These are phyloP conservation scores for Cephus rjabovi DNA, from an alignment of 2,888 invertebrate species.

Conservation along the genomic window DNA sequence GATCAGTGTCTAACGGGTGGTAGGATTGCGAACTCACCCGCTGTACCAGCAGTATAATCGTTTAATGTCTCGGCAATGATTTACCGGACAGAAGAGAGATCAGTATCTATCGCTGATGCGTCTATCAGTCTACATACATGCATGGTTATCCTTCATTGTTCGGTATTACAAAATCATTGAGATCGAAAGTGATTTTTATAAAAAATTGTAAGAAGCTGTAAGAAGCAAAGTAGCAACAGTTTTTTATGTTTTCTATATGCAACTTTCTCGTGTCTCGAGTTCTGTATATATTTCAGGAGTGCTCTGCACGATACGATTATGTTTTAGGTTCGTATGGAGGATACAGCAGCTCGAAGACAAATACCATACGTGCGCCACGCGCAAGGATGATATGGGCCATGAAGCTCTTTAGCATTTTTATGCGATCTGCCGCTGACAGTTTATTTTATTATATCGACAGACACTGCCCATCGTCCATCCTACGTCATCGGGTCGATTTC, in stretches of 20 bases:
- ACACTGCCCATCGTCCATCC: constrained; percentile 52
- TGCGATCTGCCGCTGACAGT: constrained; percentile 65
- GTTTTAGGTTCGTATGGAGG: background rate
- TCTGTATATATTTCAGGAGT: background rate
- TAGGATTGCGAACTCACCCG: background rate
- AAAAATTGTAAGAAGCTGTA: background rate
- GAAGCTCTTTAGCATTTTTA: constrained; percentile 65
- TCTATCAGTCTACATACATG: constrained; percentile 34
- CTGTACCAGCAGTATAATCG: background rate
- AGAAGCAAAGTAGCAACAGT: background rate
- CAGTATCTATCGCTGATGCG: constrained; percentile 31
- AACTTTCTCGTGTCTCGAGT: background rate
- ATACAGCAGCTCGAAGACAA: background rate
- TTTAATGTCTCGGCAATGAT: constrained; percentile 63
- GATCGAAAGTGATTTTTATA: background rate
- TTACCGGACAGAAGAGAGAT: constrained; percentile 51
- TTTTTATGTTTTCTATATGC: background rate
- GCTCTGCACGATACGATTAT: background rate
- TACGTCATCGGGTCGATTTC: constrained; percentile 28
- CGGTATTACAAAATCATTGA: background rate
- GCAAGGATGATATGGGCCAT: constrained; percentile 40
- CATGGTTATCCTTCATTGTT: constrained; percentile 1
- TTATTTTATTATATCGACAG: constrained; percentile 62
- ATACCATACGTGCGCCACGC: background rate
- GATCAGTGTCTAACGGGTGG: background rate